Evolutionary conservation across 2,113 vertebrate species (phyloP), one percentile per base, ranked within the genome.

Genomic region (Phyllostomus discolor): DNA sequence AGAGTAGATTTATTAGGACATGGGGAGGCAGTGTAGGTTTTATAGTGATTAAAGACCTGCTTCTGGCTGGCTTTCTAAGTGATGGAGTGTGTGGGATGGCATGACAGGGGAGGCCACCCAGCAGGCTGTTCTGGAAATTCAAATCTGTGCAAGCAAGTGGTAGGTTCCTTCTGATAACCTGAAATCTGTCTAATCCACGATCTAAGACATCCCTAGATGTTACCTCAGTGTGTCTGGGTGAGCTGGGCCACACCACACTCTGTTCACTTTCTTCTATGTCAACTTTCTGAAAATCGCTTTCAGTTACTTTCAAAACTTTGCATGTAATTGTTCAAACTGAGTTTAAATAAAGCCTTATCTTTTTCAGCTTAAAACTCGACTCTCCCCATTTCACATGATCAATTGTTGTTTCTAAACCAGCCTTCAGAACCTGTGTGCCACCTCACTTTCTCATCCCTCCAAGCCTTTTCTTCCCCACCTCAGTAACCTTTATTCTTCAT

Each of bases 71-170:
- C 76, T 59, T 83, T 22, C 33, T 73, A 66, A 73, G 38, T 0
- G 0, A 48, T n/a, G 16, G 57, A 31, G 17, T 75, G 7, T 90
- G 62, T 11, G 33, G 38, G 43, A 38, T 46, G n/a, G 24, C 84
- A 80, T 48, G 72, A 87, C 41, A 38, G 50, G 17, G 38, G 20
- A 96, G n/a, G 76, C 33, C 75, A 90, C 75, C 54, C 10, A 75
- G 33, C 84, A 94, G 84, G 72, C 15, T 92, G 43, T 57, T 90
- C 93, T 88, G 72, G 84, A 92, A 96, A 76, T 92, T 80, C 64
- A 67, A 52, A 81, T 64, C 54, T 80, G 43, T 26, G 26, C 0
- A 73, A 92, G 70, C 75, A 38, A 78, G 76, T 10, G 57, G 57
- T 15, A 48, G 5, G 7, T 48, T 90, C 75, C 70, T 93, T 70